Base-by-base conservation (phyloP, 2,888 invertebrate species). In the Dendrolimus pini region DNA sequence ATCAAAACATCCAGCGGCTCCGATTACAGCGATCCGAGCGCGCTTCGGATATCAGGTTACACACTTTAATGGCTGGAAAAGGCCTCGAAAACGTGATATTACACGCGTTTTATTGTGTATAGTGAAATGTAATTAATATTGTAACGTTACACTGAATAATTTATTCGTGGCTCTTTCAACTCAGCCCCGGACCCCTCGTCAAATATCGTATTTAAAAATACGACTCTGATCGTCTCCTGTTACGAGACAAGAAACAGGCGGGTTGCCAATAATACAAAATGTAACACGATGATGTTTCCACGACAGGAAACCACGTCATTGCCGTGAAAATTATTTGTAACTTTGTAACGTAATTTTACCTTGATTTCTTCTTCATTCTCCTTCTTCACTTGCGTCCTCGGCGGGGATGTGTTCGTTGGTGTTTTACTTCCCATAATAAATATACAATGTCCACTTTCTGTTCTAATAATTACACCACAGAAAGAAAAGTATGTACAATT, bases 321-420 rank as follows among this genome's bases (percentile, higher is more conserved):
- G 72, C 75, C 75, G 68, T 67, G 60, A 67, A 72, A 74, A 77
- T 74, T 69, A 68, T 75, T 66, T 70, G 58, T 65, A 70, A 71
- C 66, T 58, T 41, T 30, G 54, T 55, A 52, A 18, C 47, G 12
- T 64, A 70, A 66, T 62, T 74, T 78, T 88, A 95, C 95, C 93
- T 95, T 95, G 80, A 95, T 95, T 88, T 95, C 95, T 88, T 95
- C 95, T 84, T 94, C 94, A 70, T 93, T 89, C 80, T 95, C 95
- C 82, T 94, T 94, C 83, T 95, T 95, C 67, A 93, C 90, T 73
- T 82, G 85, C 54, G 83, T 72, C 62, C 83, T 81, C 9, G 85
- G 84, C 41, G 89, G 85, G 59, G 87, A 81, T 52, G 83, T 73
- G 58, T 83, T 78, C 41, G 77, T 62, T 41, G 91, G 84, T 52